Percentiles rank a stretch among this genome's conserved stretches.
Conservation (phyloP, 2,888 invertebrate species). For the Polietes domitor region DNA sequence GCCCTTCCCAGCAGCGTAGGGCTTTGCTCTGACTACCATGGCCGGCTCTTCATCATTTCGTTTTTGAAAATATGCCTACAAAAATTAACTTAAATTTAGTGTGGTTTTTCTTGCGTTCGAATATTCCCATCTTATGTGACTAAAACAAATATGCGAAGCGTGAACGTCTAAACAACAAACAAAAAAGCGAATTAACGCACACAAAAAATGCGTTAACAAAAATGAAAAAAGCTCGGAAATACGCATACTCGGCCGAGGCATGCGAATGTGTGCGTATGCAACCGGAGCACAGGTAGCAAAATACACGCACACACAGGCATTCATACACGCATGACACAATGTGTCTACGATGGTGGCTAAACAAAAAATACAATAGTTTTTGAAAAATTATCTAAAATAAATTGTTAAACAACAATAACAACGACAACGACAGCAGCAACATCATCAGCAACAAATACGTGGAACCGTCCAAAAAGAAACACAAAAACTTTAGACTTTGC, state of each 20-base stretch:
- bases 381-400: constrained; percentile 1
- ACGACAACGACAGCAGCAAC: neutral
- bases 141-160: constrained; percentile 17
- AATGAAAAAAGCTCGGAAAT: neutral
- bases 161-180: neutral
- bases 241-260: neutral
- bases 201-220: constrained; percentile 10
- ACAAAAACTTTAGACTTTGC: constrained; percentile 52
- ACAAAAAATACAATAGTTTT: neutral
- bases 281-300: neutral
- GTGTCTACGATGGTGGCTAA: neutral
- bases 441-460: neutral
- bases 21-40: too few relatives aligned
- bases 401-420: neutral
- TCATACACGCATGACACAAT: too few relatives aligned
- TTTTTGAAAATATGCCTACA: too few relatives aligned
- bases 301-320: neutral
- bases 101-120: neutral
- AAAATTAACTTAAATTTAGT: neutral
- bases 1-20: too few relatives aligned
- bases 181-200: constrained; percentile 11
- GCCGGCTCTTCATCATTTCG: too few relatives aligned
- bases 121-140: neutral
- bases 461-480: constrained; percentile 12
- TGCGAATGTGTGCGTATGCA: constrained; percentile 8